A percentile compares a stretch with the other conserved stretches of the same genome.
phyloP scores from a whole-genome alignment of 2,113 vertebrate genomes.

The Alces alces region DNA sequence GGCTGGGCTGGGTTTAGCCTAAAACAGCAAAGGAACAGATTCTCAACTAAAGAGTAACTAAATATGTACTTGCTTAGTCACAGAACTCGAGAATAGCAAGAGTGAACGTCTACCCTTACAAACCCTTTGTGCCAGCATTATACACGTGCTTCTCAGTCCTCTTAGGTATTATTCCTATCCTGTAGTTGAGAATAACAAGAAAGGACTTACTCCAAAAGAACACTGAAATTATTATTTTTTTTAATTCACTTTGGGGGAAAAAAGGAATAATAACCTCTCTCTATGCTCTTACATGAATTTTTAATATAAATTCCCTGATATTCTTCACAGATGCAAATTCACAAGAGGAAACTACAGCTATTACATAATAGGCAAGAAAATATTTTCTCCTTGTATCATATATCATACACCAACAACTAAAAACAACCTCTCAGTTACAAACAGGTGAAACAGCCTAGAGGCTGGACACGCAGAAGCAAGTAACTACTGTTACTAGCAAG shows the following conservation, averaged over 20 bases:
- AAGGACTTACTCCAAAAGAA: neutral
- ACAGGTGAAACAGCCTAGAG: neutral
- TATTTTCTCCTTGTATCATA: neutral
- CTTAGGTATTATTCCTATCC: neutral
- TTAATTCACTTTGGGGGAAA: neutral
- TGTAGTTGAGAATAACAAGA: neutral
- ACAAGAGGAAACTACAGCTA: neutral
- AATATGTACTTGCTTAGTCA: neutral
- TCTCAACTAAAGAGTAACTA: neutral
- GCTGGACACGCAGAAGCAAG: neutral
- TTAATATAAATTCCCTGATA: neutral
- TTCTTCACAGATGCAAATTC: neutral
- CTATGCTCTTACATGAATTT: neutral
- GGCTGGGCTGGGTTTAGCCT: neutral
- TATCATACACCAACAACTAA: neutral
- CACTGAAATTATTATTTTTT: neutral
- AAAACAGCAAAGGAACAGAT: neutral
- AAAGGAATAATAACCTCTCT: neutral
- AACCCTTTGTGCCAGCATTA: neutral
- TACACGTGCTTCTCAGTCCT: neutral
- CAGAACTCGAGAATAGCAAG: neutral
- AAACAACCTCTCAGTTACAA: neutral
- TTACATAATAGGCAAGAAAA: neutral
- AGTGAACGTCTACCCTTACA: neutral
- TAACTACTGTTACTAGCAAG: neutral